Evolutionary conservation across 2,888 invertebrate genomes (phyloP), one percentile per base, ranked within the genome.

Genomic region (Polymixis lichenea): DNA sequence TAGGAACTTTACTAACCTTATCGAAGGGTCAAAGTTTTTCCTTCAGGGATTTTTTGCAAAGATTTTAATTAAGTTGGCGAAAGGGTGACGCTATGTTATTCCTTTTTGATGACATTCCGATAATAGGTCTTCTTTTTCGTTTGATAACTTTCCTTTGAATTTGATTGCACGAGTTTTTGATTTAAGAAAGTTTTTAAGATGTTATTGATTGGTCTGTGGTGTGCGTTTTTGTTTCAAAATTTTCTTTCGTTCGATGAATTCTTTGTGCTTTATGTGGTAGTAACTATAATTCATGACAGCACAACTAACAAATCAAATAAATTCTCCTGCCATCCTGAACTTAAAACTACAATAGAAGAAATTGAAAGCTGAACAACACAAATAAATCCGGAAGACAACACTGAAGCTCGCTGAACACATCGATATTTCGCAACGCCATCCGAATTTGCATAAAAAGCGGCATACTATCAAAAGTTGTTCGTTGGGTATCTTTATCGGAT

Each of bases 41-140:
- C 58, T 73, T 78, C 55, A 70, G 67, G 75, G 56, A 69, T 87
- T 88, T 87, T 88, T 88, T 87, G 80, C 69, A 19, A 86, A 83
- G 80, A 91, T 94, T 95, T 95, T 95, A 95, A 96, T 95, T 95
- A 94, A 95, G 94, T 95, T 93, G 79, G 75, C 85, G 88, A 91
- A 94, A 94, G 95, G 95, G 94, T 94, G 91, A 90, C 89, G 90
- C 91, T 91, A 49, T 92, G 92, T 95, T 94, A 95, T 95, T 95
- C 92, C 94, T 94, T 95, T 95, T 95, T 95, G 94, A 96, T 95
- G 95, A 95, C 95, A 95, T 92, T 93, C 69, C 95, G 94, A 96
- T 96, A 94, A 95, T 95, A 94, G 95, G 94, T 94, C 86, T 72
- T 78, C 84, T 76, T 81, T 82, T 80, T 81, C 75, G 75, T 94